A percentile compares a stretch with the other conserved stretches of the same genome.
These are phyloP conservation scores for Aradophagus sp. DNA, from an alignment of 1,140 invertebrate species.

Conservation along the genomic window DNA sequence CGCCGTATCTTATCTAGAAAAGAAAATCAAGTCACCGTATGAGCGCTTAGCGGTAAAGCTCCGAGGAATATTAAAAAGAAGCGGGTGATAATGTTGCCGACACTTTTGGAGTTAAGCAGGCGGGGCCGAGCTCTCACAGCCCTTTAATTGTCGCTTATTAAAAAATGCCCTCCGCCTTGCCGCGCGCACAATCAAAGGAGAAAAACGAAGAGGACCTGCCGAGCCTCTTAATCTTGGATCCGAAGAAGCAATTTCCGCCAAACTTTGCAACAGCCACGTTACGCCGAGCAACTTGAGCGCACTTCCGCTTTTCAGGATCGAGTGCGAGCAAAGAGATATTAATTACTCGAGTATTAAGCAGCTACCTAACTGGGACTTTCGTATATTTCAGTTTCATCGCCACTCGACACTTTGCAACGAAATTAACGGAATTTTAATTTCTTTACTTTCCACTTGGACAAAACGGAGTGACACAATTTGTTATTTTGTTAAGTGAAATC, in stretches of 20 bases:
- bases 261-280: constrained; percentile 50
- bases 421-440: too few species aligned
- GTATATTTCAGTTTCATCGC: constrained; percentile 13
- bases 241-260: constrained; percentile 58
- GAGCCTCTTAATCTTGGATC: constrained; percentile 56
- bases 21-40: too few species aligned
- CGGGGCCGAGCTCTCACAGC: constrained; percentile 7
- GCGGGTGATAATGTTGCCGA: constrained; percentile 2
- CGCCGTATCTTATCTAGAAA: too few species aligned
- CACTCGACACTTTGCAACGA: too few species aligned
- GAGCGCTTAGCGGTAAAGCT: too few species aligned
- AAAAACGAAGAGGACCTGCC: constrained; percentile 40
- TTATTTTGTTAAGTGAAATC: too few species aligned
- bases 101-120: constrained; percentile 12
- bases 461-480: too few species aligned
- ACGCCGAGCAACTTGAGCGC: constrained; percentile 39
- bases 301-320: constrained; percentile 54
- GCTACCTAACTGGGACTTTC: constrained; percentile 24
- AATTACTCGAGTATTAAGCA: constrained; percentile 40
- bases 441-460: too few species aligned
- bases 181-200: constrained; percentile 57
- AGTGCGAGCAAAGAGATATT: constrained; percentile 53
- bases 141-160: constrained; percentile 73
- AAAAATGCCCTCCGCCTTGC: constrained; percentile 62
- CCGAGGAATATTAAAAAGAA: neutral